Conservation (phyloP, 2,888 invertebrate genomes). For the Isoperla grammatica region DNA sequence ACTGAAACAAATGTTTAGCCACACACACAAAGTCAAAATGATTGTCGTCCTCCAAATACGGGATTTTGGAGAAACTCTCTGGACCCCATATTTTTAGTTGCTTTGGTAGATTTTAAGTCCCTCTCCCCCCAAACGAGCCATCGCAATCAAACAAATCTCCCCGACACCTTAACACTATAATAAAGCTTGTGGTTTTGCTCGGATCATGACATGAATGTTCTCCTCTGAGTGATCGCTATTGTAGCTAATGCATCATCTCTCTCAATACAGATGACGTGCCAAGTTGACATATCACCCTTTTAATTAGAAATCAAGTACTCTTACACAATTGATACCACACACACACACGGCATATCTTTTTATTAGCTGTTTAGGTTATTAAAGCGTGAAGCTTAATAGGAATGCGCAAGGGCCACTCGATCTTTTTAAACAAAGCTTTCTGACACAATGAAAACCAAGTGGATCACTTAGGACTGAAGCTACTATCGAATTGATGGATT, state of each 20-base stretch:
- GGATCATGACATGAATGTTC: not conserved
- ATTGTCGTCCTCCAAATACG: too few species aligned
- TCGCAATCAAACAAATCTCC: too few species aligned
- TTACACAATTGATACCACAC: not conserved
- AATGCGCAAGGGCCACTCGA: not conserved
- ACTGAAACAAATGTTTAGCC: too few species aligned
- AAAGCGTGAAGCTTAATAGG: slow-evolving; percentile 3
- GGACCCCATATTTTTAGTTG: too few species aligned
- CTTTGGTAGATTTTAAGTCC: too few species aligned
- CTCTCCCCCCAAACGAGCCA: too few species aligned
- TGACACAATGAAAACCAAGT: not conserved
- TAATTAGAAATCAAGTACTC: not conserved
- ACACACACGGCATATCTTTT: not conserved
- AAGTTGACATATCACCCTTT: not conserved
- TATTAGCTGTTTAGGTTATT: not conserved
- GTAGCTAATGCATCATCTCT: not conserved
- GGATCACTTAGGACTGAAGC: not conserved
- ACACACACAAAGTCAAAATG: too few species aligned
- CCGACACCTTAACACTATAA: too few species aligned
- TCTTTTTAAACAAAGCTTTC: slow-evolving; percentile 3
- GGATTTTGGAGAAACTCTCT: too few species aligned
- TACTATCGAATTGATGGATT: slow-evolving; percentile 18
- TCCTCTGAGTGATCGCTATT: too few species aligned
- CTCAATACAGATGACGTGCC: not conserved
- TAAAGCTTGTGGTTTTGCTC: not conserved